Percentiles rank a stretch among this genome's conserved stretches.
Evolutionary conservation across 2,113 vertebrate species (phyloP).

Genomic region (Etheostoma spectabile): DNA sequence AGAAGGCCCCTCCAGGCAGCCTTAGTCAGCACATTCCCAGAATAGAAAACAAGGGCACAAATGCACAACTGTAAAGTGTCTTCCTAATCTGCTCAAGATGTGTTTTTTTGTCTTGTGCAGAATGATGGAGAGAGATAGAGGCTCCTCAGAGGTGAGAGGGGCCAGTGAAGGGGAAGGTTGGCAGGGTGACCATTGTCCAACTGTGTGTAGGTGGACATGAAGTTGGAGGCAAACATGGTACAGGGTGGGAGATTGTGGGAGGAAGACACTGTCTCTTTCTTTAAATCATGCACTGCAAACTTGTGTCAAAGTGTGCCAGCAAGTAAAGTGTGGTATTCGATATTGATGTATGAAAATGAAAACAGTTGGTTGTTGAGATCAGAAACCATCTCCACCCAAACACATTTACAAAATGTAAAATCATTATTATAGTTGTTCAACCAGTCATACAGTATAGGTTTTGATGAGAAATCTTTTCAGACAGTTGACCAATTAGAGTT

Average conservation of each 20-base stretch:
- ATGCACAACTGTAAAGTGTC: conserved; percentile 35
- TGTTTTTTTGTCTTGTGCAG: conserved; percentile 27
- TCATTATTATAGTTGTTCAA: background rate
- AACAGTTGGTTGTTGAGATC: background rate
- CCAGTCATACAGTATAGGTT: background rate
- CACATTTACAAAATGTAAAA: background rate
- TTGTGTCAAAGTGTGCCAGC: conserved; percentile 14
- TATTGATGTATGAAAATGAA: conserved; percentile 31
- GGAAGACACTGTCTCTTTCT: conserved; percentile 1
- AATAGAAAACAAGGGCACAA: conserved; percentile 57
- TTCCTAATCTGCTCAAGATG: conserved; percentile 71
- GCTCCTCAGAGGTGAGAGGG: conserved; percentile 38
- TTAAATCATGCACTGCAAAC: conserved; percentile 23
- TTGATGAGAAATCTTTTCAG: no score
- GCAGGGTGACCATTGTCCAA: conserved; percentile 30
- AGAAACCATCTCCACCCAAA: background rate
- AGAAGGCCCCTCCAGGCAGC: conserved; percentile 31
- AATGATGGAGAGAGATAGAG: conserved; percentile 18
- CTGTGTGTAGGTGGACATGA: conserved; percentile 39
- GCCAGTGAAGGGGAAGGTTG: conserved; percentile 24
- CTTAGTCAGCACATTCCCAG: conserved; percentile 64
- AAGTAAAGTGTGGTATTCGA: background rate
- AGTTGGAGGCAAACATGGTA: conserved; percentile 22
- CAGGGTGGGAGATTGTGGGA: conserved; percentile 20
- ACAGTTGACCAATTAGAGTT: no score